Base-by-base conservation (phyloP, 2,888 invertebrate species). In the Plemyria rubiginata region DNA sequence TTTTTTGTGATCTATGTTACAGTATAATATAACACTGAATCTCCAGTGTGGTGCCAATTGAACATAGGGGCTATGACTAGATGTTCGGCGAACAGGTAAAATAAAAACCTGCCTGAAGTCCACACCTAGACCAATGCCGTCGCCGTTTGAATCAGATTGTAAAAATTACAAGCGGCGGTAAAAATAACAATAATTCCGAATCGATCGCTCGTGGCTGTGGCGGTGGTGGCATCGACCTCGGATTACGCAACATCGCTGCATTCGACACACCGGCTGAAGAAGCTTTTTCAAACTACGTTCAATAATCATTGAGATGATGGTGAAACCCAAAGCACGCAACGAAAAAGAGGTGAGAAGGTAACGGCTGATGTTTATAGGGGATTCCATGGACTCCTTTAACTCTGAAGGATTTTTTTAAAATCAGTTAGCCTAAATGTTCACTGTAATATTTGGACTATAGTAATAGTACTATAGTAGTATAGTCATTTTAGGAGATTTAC, bases 191-290 rank as follows among this genome's bases (percentile, higher is more conserved):
- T 75, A 69, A 70, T 71, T 74, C 72, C 65, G 54, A 78, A 78
- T 74, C 74, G 77, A 80, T 82, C 68, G 72, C 61, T 67, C 53
- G 68, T 73, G 72, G 76, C 64, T 72, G 75, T 78, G 85, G 76
- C 87, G 72, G 76, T 62, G 72, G 75, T 78, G 85, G 76, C 87
- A 84, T 84, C 85, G 87, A 88, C 88, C 88, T 82, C 82, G 63
- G 43, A 76, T 88, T 88, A 78, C 85, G 85, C 78, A 88, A 88
- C 78, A 61, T n/a, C 29, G 49, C 64, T 75, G 76, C 79, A 78
- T 80, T 80, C 74, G 73, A 77, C 72, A 79, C 73, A 74, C 69
- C 68, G 67, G 70, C 59, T 58, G 56, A 62, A 63, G 46, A 55
- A 51, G 52, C 55, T 43, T 55, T 63, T 60, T 41, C 52, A 65